Evolutionary conservation across 2,113 vertebrate species (phyloP).

Genomic region (Eulemur rufifrons): DNA sequence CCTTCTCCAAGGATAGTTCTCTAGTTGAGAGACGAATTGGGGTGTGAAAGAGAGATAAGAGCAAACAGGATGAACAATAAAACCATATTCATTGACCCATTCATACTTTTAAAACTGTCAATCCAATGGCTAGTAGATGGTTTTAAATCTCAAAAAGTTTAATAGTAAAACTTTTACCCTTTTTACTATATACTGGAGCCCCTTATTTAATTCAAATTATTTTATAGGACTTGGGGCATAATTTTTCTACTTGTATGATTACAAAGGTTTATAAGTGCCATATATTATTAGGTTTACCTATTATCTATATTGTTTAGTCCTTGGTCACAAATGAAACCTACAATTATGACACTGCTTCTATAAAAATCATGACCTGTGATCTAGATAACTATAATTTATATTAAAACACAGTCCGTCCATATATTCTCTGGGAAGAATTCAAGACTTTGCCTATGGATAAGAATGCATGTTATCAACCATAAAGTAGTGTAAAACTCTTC

Average conservation of each 20-base stretch:
- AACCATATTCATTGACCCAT: neutral
- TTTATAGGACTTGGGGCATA: neutral
- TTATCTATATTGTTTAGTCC: neutral
- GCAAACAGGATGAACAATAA: neutral
- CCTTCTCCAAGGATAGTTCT: neutral
- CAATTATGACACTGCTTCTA: neutral
- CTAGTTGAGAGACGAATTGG: neutral
- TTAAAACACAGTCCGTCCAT: neutral
- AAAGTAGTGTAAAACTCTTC: neutral
- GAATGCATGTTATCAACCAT: neutral
- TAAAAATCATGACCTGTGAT: neutral
- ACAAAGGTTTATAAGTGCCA: neutral
- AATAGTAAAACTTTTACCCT: neutral
- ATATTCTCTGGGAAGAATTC: neutral
- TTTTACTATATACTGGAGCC: neutral
- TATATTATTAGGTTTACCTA: neutral
- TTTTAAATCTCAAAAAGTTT: conserved; percentile 23
- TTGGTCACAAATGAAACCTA: neutral
- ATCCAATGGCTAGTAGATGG: neutral
- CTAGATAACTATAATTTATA: neutral
- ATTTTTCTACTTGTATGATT: neutral
- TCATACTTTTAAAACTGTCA: neutral
- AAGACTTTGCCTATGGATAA: neutral
- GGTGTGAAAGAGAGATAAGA: neutral
- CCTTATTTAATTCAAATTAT: neutral